Conservation (phyloP, 1,140 invertebrate species). For the Pseudomyrmex flavicornis region DNA sequence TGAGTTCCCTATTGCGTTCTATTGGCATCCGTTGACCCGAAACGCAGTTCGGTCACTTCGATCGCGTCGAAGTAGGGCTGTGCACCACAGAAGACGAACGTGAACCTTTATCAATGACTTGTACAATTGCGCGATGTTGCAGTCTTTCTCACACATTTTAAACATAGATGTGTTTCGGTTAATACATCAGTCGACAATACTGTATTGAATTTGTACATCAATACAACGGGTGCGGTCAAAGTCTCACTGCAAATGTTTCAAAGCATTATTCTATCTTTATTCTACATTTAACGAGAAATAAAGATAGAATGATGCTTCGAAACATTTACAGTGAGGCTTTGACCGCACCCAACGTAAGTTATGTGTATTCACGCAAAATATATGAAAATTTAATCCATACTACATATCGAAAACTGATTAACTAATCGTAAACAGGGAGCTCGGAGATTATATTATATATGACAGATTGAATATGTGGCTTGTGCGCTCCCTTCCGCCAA, state of each 20-base stretch:
- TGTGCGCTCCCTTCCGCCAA: not conserved
- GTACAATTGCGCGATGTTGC: too few relatives aligned
- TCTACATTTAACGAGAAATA: too few relatives aligned
- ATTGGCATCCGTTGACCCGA: constrained; percentile 57
- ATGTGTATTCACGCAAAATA: not conserved
- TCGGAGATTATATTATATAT: constrained; percentile 7
- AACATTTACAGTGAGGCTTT: too few relatives aligned
- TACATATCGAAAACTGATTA: not conserved
- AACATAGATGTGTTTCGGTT: not conserved
- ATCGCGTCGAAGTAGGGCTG: too few relatives aligned
- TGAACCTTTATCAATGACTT: too few relatives aligned
- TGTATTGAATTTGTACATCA: not conserved
- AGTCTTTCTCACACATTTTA: too few relatives aligned
- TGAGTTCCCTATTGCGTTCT: constrained; percentile 50
- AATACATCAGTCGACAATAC: not conserved
- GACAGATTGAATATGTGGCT: not conserved
- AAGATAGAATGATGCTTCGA: too few relatives aligned
- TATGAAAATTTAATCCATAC: constrained; percentile 1
- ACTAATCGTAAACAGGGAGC: not conserved
- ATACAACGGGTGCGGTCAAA: not conserved
- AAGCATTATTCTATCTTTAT: too few relatives aligned
- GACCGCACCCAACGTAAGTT: too few relatives aligned
- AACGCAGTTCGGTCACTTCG: constrained; percentile 4
- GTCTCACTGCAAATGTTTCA: too few relatives aligned
- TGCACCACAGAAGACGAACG: too few relatives aligned